phyloP scores from a whole-genome alignment of 2,888 invertebrate species.

The Euplexia lucipara region DNA sequence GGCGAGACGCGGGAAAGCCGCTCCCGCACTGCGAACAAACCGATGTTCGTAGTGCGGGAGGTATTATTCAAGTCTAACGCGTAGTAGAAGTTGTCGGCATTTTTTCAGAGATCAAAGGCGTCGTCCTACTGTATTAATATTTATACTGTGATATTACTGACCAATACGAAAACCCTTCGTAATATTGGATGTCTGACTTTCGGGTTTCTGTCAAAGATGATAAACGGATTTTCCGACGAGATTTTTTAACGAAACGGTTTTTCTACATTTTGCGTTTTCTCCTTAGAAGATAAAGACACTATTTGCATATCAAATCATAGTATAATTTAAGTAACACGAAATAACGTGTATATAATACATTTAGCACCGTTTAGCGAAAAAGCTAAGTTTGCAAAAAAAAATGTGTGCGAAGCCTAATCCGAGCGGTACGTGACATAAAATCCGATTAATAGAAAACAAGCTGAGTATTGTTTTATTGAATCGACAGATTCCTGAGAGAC shows the following conservation, averaged over 20 bases:
- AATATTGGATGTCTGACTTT: too few relatives aligned
- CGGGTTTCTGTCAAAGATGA: too few relatives aligned
- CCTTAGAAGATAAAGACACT: neutral
- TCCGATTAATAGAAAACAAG: slow-evolving; percentile 13
- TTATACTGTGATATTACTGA: too few relatives aligned
- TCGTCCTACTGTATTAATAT: too few relatives aligned
- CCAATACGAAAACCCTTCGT: too few relatives aligned
- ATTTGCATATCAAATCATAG: slow-evolving; percentile 13
- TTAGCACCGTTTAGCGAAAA: slow-evolving; percentile 12
- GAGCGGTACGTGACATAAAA: slow-evolving; percentile 44
- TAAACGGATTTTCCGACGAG: too few relatives aligned
- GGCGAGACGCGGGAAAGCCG: too few relatives aligned
- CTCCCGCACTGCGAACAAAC: too few relatives aligned
- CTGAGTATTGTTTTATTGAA: slow-evolving; percentile 26
- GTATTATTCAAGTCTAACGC: too few relatives aligned
- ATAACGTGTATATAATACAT: slow-evolving; percentile 22
- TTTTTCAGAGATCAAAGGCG: too few relatives aligned
- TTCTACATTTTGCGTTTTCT: neutral
- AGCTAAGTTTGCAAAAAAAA: slow-evolving; percentile 4
- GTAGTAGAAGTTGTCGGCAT: too few relatives aligned
- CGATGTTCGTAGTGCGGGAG: too few relatives aligned
- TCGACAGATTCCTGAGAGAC: slow-evolving; percentile 37
- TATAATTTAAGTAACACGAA: neutral
- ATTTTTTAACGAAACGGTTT: neutral
- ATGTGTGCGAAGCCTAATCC: slow-evolving; percentile 11